Evolutionary conservation across 2,797 vertebrate genomes (phyloP), one percentile per base, ranked within the genome.

Genomic region (Sternotherus odoratus): DNA sequence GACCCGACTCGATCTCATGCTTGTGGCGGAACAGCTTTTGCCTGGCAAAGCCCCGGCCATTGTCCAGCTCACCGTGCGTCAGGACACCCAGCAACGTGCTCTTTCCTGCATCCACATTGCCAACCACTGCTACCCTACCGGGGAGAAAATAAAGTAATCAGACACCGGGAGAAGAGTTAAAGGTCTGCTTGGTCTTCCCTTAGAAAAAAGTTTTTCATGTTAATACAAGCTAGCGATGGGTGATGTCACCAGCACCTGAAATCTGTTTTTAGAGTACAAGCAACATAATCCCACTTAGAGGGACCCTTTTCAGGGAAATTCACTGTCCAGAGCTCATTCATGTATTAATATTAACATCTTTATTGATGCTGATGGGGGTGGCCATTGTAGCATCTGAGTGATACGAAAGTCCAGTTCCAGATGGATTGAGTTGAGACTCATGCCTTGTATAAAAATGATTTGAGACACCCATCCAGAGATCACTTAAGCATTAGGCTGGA

Each of bases 21-120:
- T 99, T 99, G 97, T 99, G 99, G 78, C 99, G 99, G 98, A 99
- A 99, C 79, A 99, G 99, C 92, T 99, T 99, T 97, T 99, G 99
- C 72, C 99, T 99, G 60, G 99, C 99, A 60, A 99, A 99, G 95
- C 99, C 99, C 63, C 99, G 98, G 75, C 99, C 99, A 5, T 99
- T 99, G 98, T 99, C 99, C 95, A 99, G 98, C 93, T 99, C 99
- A 0, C 99, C 99, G 0, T 99, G 99, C 0, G 99, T 99, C 96
- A 99, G 96, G 85, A 99, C 99, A 1, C 99, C 99, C 85, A 99
- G 98, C 60, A 99, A 98, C 0, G 99, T 99, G 94, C 99, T 99
- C 97, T 99, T 99, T 19, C 99, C 99, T 1, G 99, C 99, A 1
- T 99, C 99, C 97, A 99, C 99, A 2, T 99, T 99, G 86, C 99